A percentile compares a stretch with the other conserved stretches of the same genome.
Evolutionary conservation across 2,888 invertebrate genomes (phyloP).

Genomic region (Yponomeuta evonymella): DNA sequence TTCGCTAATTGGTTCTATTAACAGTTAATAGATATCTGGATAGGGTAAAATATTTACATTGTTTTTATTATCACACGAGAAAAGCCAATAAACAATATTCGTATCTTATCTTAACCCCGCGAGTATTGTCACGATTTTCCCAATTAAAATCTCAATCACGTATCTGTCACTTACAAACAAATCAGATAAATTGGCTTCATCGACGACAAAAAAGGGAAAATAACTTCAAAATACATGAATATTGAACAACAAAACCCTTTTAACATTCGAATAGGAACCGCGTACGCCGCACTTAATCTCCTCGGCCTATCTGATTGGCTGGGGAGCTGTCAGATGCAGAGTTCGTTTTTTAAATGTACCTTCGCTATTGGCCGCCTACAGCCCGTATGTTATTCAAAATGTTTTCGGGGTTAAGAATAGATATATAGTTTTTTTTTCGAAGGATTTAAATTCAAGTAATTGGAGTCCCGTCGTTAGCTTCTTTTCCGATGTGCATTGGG

Average conservation of each 20-base stretch:
- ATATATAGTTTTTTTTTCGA: conserved; percentile 37
- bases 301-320: conserved; percentile 65
- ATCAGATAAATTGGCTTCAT: not conserved
- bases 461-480: conserved; percentile 33
- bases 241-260: conserved; percentile 38
- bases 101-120: no score
- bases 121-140: not conserved
- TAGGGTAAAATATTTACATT: not conserved
- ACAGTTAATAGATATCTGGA: not conserved
- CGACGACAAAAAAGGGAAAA: conserved; percentile 19
- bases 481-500: conserved; percentile 12
- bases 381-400: conserved; percentile 47
- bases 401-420: conserved; percentile 36
- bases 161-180: not conserved
- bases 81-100: no score
- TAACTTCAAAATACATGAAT: conserved; percentile 14
- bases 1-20: not conserved
- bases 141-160: not conserved
- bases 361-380: conserved; percentile 46
- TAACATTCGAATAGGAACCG: conserved; percentile 55
- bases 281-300: conserved; percentile 52
- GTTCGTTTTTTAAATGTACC: conserved; percentile 60
- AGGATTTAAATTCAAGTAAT: conserved; percentile 42
- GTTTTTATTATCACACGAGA: not conserved
- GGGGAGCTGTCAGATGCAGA: conserved; percentile 66